Evolutionary conservation across 2,888 invertebrate genomes (phyloP).

Genomic region (Nezara viridula): DNA sequence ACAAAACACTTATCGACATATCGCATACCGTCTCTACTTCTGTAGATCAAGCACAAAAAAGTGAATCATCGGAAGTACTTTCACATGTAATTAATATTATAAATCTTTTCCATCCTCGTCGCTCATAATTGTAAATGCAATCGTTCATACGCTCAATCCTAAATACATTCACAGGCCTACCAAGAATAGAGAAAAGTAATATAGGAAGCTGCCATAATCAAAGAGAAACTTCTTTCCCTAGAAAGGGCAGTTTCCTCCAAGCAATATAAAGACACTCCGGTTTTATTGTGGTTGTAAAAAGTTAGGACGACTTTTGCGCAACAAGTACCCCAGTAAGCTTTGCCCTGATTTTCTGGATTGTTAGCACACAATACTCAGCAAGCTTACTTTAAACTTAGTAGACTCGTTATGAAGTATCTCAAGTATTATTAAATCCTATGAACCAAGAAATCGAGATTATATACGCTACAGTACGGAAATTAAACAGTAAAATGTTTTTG

Average conservation of each 20-base stretch:
- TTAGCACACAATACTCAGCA: background rate
- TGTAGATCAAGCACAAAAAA: too few relatives aligned
- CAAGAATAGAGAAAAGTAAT: background rate
- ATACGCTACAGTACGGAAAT: too few relatives aligned
- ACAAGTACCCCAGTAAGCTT: background rate
- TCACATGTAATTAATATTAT: too few relatives aligned
- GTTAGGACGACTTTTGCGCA: background rate
- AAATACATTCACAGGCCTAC: too few relatives aligned
- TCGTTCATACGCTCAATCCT: too few relatives aligned
- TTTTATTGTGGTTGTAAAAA: background rate
- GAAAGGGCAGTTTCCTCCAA: background rate
- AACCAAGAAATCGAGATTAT: background rate
- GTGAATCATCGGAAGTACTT: too few relatives aligned
- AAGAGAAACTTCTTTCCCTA: background rate
- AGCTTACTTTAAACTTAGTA: background rate
- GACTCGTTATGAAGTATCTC: background rate
- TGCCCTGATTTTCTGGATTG: background rate
- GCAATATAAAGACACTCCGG: conserved; percentile 3
- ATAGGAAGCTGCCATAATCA: background rate
- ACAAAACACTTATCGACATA: too few relatives aligned
- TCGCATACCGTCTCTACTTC: too few relatives aligned
- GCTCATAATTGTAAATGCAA: too few relatives aligned
- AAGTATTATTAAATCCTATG: background rate
- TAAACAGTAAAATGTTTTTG: too few relatives aligned
- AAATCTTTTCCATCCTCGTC: too few relatives aligned